Evolutionary conservation across 2,888 invertebrate species (phyloP), one percentile per base, ranked within the genome.

Genomic region (Congeria kusceri): DNA sequence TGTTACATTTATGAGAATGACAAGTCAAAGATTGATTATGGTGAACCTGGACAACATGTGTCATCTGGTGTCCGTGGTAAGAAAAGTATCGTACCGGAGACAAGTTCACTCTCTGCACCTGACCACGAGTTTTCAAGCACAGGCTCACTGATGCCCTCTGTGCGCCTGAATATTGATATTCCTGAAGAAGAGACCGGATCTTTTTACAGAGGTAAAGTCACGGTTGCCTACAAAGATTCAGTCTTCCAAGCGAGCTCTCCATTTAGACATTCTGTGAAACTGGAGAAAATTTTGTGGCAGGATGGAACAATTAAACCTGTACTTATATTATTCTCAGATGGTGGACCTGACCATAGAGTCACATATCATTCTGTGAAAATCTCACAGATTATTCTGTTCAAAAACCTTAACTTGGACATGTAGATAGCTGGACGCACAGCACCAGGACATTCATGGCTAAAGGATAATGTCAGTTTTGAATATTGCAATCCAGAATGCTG

Each of bases 61-160:
- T 27, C 29, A 44, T 53, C 57, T 46, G 76, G 76, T 39, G 76
- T 84, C 3, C 49, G 81, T 32, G 84, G 86, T 0, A 84, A 85
- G 57, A 80, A 82, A 53, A 66, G 77, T 4, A 58, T 86, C 28
- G 76, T 80, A 0, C 86, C 84, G 18, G 25, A 20, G n/a, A n/a
- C n/a, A n/a, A n/a, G 13, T 0, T 64, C 70, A 13, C 46, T 83
- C 18, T 56, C 32, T 20, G 56, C 66, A 15, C 20, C 84, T 23
- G 84, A 83, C 58, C 86, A 86, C 74, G 83, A 85, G 49, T 46
- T 79, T n/a, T 28, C 32, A 1, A 39, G n/a, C 4, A 83, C 84
- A 49, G 86, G 86, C 2, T 80, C 78, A 20, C 47, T 86, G 15
- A 81, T 81, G 15, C 83, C 84, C 61, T 83, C 84, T 27, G 86